These are phyloP conservation scores for Formicarius rufipectus DNA, from an alignment of 2,113 vertebrate species.

Conservation along the genomic window DNA sequence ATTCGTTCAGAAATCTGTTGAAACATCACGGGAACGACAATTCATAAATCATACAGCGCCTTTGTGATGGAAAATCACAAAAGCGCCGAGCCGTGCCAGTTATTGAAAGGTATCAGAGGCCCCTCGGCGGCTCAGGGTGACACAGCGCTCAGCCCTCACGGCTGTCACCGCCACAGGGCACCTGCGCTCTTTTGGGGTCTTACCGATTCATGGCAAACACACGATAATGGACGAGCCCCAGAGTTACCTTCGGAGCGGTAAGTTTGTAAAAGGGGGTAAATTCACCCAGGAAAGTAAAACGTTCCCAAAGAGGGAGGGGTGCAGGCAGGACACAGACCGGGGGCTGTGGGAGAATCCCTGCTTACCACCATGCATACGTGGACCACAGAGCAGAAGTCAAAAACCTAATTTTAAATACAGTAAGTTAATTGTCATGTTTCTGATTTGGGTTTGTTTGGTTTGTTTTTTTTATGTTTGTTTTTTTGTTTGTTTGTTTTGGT, in stretches of 20 bases:
- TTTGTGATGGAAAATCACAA: not conserved
- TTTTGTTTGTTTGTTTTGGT: no score
- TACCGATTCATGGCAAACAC: not conserved
- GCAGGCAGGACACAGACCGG: not conserved
- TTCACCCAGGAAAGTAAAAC: not conserved
- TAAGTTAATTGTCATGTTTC: not conserved
- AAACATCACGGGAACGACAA: not conserved
- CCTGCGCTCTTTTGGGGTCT: not conserved
- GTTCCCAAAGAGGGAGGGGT: not conserved
- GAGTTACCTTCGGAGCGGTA: accelerated
- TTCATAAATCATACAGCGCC: not conserved
- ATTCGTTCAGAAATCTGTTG: not conserved
- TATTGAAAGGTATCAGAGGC: not conserved
- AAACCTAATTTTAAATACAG: not conserved
- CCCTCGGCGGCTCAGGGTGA: no score
- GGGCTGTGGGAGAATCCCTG: not conserved
- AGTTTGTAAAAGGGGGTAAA: not conserved
- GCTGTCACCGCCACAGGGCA: not conserved
- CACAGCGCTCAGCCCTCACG: accelerated
- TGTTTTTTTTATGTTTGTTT: not conserved
- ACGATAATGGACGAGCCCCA: not conserved
- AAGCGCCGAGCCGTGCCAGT: not conserved
- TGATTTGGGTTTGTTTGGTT: not conserved
- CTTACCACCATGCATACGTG: not conserved
- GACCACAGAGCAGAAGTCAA: not conserved